Base-by-base conservation (phyloP, 2,888 invertebrate genomes). In the Caenorhabditis japonica region DNA sequence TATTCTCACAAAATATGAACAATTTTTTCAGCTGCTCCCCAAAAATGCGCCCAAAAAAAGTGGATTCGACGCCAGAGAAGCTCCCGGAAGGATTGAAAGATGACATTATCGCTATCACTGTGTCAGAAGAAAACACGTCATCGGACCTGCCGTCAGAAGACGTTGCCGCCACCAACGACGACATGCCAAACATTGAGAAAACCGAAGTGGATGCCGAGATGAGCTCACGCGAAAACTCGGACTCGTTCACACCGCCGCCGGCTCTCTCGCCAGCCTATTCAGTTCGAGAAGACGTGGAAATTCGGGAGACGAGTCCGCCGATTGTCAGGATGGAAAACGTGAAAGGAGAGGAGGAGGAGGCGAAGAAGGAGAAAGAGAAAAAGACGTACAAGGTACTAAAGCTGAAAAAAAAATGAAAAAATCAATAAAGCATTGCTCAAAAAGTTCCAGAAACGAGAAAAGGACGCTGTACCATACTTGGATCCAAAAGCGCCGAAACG, bases 401-500 rank as follows among this genome's bases (percentile, higher is more conserved):
- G 8, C 21, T 7, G 15, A 17, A 25, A 30, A 17, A 27, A 30
- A 49, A 33, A 30, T 15, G 10, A 15, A 33, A 12, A 49, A 49
- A 33, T 7, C 4, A 27, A 10, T 27, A 27, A 15, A 15, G 30
- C 8, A 5, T 5, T 19, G 33, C 4, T 15, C 3, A 33, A 33
- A 49, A 15, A n/a, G 39, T 58, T 68, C 7, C 52, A 59, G 58
- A 46, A 43, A 43, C 60, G 55, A 49, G 19, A 34, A 10, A 41
- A 59, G 12, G 55, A 69, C 25, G 52, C 21, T 0, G 49, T 60
- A 4, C 59, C 55, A 21, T 34, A 41, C 36, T 2, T 49, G 0
- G 74, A 68, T 47, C 61, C 61, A 23, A 74, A 74, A 15, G 74
- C 62, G 1, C 74, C 74, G 38, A 68, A 69, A 61, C 36, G 59